Conservation (phyloP, 1,140 invertebrate species). For the Philaenus spumarius region DNA sequence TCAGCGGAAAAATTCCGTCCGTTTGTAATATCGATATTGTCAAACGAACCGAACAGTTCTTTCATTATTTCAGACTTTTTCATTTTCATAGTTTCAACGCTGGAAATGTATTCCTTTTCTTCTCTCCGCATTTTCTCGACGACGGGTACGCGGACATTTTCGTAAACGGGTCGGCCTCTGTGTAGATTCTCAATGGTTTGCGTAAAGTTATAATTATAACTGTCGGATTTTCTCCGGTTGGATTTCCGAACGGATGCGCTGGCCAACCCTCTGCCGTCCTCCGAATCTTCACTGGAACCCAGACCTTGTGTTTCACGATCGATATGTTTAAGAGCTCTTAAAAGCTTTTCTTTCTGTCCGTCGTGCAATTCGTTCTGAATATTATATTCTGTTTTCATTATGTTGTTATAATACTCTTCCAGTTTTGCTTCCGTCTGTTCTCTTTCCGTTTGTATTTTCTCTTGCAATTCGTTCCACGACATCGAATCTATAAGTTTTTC, state of each 20-base stretch:
- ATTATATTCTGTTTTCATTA: conserved; percentile 3
- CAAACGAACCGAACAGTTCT: conserved; percentile 1
- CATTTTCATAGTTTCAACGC: not conserved
- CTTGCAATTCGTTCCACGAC: not conserved
- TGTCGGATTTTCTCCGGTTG: not conserved
- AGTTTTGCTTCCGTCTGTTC: conserved; percentile 8
- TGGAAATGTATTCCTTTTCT: conserved; percentile 7
- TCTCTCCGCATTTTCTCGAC: conserved; percentile 5
- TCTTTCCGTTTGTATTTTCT: conserved; percentile 7
- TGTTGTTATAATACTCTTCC: conserved; percentile 8
- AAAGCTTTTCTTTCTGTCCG: conserved; percentile 4
- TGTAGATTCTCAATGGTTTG: conserved; percentile 5
- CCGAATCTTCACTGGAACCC: not conserved
- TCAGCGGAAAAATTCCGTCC: too few relatives aligned
- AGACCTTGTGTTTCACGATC: conserved; percentile 10
- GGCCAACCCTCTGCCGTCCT: not conserved
- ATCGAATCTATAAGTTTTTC: not conserved
- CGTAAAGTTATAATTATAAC: not conserved
- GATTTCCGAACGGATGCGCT: not conserved
- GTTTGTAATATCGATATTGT: not conserved
- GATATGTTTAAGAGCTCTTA: conserved; percentile 14
- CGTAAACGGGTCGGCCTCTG: conserved; percentile 3
- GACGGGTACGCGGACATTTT: conserved; percentile 1
- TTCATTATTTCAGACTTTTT: conserved; percentile 10
- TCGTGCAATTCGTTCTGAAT: conserved; percentile 1